Percentiles rank a stretch among this genome's conserved stretches.
Conservation (phyloP, 2,888 invertebrate genomes). For the Eupelmus urozonus region DNA sequence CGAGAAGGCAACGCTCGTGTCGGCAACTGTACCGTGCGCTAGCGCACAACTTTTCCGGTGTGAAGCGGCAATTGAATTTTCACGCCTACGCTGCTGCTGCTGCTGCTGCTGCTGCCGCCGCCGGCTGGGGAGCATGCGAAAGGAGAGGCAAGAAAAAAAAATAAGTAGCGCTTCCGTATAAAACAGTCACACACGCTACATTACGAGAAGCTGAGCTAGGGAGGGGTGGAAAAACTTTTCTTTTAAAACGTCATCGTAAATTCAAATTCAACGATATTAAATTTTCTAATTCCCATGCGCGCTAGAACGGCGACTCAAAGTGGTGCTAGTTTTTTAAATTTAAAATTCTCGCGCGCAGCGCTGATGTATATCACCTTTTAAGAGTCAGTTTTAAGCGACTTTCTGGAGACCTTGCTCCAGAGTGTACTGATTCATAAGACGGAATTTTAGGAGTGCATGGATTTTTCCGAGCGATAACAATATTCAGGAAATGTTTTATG, state of each 20-base stretch:
- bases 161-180: not conserved
- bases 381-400: too few relatives aligned
- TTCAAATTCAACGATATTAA: slow-evolving; percentile 5
- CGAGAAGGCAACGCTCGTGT: slow-evolving; percentile 15
- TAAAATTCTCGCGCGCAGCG: not conserved
- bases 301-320: not conserved
- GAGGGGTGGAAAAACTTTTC: slow-evolving; percentile 2
- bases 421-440: not conserved
- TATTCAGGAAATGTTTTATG: too few relatives aligned
- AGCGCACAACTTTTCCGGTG: slow-evolving; percentile 33
- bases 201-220: too few relatives aligned
- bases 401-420: too few relatives aligned
- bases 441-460: too few relatives aligned
- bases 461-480: too few relatives aligned
- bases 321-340: not conserved
- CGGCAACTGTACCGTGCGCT: slow-evolving; percentile 17
- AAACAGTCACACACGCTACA: slow-evolving; percentile 7
- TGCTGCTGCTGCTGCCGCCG: slow-evolving; percentile 1
- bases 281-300: slow-evolving; percentile 8
- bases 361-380: not conserved
- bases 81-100: slow-evolving; percentile 46
- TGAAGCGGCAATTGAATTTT: slow-evolving; percentile 69
- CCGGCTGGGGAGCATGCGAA: not conserved
- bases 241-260: slow-evolving; percentile 1
- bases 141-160: slow-evolving; percentile 6